Evolutionary conservation across 2,797 vertebrate species (phyloP).

Genomic region (Galagoides demidoff): DNA sequence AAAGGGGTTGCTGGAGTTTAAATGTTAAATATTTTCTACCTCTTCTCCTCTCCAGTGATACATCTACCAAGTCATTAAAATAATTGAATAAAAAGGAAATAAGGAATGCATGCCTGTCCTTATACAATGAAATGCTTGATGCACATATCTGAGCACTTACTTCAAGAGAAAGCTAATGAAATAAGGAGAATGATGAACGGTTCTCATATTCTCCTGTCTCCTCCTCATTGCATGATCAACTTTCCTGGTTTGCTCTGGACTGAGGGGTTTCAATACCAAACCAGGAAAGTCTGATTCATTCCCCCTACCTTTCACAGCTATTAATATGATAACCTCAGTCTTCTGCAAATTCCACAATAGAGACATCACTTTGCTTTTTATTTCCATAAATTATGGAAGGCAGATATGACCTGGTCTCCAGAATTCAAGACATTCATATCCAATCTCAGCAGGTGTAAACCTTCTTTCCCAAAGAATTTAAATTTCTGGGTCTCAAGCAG

Average conservation of each 20-base stretch:
- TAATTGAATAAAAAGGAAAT: not conserved
- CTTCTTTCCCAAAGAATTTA: not conserved
- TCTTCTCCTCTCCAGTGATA: not conserved
- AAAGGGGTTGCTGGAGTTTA: not conserved
- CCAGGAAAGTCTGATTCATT: not conserved
- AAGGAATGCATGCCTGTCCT: not conserved
- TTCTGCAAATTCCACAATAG: constrained; percentile 1
- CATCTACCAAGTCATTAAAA: not conserved
- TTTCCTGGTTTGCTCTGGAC: not conserved
- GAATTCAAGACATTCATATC: not conserved
- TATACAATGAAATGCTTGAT: not conserved
- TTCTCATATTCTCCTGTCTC: not conserved
- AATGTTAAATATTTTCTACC: not conserved
- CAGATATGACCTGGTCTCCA: constrained; percentile 15
- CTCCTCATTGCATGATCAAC: not conserved
- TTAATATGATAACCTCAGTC: not conserved
- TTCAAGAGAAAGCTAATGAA: constrained; percentile 1
- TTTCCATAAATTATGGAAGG: not conserved
- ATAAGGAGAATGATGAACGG: not conserved
- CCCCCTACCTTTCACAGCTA: not conserved
- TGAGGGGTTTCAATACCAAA: not conserved
- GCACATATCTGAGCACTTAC: not conserved
- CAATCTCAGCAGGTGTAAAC: constrained; percentile 21
- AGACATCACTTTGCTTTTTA: not conserved
- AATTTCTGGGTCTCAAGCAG: constrained; percentile 18